Base-by-base conservation (phyloP, 2,888 invertebrate genomes). In the Ischnus inquisitorius region DNA sequence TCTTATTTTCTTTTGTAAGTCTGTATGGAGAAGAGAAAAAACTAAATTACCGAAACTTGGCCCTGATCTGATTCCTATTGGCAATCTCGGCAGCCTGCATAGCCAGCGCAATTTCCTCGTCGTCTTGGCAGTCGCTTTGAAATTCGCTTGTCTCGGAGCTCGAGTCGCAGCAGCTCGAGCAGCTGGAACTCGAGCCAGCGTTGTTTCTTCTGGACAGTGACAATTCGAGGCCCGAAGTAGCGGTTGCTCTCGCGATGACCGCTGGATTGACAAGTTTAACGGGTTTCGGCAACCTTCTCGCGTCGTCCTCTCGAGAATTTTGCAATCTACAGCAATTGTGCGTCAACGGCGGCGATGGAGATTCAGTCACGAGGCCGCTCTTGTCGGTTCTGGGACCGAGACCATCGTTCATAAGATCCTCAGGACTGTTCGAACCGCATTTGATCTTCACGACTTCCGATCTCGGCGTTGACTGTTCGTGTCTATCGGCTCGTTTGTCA, bases 101-200 rank as follows among this genome's bases (percentile, higher is more conserved):
- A 1, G 98, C 98, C 71, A 97, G 94, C 0, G 97, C 97, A 65
- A 98, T 97, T 92, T 98, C 97, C 89, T 97, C 97, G 89, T 97
- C 97, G 91, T 97, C 97, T 69, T 96, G 97, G 87, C 97, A 97
- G 86, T 97, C 97, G 46, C 97, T 96, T 87, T 96, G 96, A 90
- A 96, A 96, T 43, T 96, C 96, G 19, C 96, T 96, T 0, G 96
- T 96, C 86, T 95, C 95, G 3, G 93, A 94, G 79, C 93, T 93
- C 0, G 93, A 93, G 28, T 93, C 93, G 68, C 88, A 91, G 74
- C 88, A 93, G 79, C 93, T 94, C 14, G 94, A 94, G 82, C 91
- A 93, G 68, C 93, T 93, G 1, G 94, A 92, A 75, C 91, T 92
- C 0, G 92, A 90, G 1, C 83, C 90, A 0, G 72, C 79, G 43